Evolutionary conservation across 53 echinoderm and acorn worm genomes (phyloP).

Genomic region (Paracentrotus lividus): DNA sequence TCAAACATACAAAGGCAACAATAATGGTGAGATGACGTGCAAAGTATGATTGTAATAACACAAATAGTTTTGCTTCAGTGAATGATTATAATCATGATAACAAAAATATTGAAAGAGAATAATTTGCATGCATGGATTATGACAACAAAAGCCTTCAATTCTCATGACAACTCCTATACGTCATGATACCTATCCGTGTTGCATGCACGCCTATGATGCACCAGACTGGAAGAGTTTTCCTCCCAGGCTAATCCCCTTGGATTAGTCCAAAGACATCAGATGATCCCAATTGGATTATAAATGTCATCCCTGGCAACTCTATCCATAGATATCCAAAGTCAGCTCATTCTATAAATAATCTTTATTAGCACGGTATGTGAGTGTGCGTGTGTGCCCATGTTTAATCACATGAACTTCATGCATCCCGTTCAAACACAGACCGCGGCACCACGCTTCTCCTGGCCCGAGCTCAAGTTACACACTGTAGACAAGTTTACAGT

Average conservation of each 20-base stretch:
- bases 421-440: slow-evolving; percentile 1
- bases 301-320: neutral
- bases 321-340: slow-evolving; percentile 11
- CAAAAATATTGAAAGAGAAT: too few species aligned
- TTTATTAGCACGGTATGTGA: neutral
- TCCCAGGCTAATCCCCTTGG: neutral
- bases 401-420: neutral
- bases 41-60: too few species aligned
- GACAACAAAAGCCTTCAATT: neutral
- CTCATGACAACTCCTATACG: neutral
- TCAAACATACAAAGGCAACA: too few species aligned
- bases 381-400: neutral
- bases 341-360: slow-evolving; percentile 5
- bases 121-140: neutral
- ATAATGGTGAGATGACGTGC: neutral
- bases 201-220: neutral
- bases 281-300: neutral
- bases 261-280: neutral
- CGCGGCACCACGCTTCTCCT: neutral
- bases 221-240: neutral
- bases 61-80: too few species aligned
- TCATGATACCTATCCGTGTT: neutral
- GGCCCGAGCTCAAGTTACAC: neutral
- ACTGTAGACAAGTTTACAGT: neutral
- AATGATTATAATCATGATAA: too few species aligned